Percentiles rank a stretch among this genome's conserved stretches.
Evolutionary conservation across 2,888 invertebrate species (phyloP).

Genomic region (Danaus chrysippus): DNA sequence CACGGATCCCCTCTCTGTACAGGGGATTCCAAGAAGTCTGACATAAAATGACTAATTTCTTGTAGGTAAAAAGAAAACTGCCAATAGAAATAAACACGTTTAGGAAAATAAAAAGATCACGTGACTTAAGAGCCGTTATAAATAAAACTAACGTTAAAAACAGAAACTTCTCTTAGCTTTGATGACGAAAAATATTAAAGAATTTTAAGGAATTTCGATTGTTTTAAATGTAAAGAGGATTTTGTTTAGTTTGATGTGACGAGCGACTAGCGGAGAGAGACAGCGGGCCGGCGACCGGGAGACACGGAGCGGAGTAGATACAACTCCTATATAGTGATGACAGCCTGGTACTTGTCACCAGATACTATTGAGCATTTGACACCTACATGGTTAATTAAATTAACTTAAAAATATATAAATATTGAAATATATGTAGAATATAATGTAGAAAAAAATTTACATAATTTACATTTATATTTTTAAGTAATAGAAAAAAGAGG

Average conservation of each 20-base stretch:
- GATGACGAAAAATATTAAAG: slow-evolving; percentile 15
- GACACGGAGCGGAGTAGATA: slow-evolving; percentile 37
- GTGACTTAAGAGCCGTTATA: background rate
- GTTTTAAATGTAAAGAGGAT: slow-evolving; percentile 21
- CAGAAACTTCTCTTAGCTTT: slow-evolving; percentile 4
- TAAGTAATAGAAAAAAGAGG: slow-evolving; percentile 13
- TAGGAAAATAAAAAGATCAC: slow-evolving; percentile 10
- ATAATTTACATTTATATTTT: slow-evolving; percentile 42
- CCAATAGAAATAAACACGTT: slow-evolving; percentile 7
- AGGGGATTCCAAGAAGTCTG: slow-evolving; percentile 56
- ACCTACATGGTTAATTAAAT: slow-evolving; percentile 33
- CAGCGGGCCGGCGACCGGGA: slow-evolving; percentile 42
- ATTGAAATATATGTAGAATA: no score
- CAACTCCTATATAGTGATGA: slow-evolving; percentile 51
- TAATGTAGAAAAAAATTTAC: no score
- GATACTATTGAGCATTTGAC: slow-evolving; percentile 64
- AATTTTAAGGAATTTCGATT: slow-evolving; percentile 14
- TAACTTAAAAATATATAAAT: no score
- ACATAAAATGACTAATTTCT: slow-evolving; percentile 42
- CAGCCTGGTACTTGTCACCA: slow-evolving; percentile 73
- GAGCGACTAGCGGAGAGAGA: slow-evolving; percentile 34
- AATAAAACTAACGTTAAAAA: background rate
- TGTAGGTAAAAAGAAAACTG: slow-evolving; percentile 19
- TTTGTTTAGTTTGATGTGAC: slow-evolving; percentile 13
- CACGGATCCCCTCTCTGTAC: slow-evolving; percentile 57